phyloP scores from a whole-genome alignment of 2,888 invertebrate genomes.

The Leptinotarsa tumamoca region DNA sequence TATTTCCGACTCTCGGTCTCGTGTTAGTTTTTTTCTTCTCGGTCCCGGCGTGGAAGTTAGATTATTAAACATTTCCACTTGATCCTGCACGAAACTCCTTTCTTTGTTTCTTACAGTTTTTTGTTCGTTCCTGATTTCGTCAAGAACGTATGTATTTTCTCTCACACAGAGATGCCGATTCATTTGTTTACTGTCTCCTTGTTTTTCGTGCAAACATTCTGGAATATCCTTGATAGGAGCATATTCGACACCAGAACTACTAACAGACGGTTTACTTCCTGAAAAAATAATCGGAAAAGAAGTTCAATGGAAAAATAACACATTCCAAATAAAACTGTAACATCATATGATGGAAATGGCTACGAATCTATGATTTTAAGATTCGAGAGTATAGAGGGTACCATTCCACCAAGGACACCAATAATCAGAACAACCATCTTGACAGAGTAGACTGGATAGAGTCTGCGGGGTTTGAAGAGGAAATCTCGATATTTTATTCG shows the following conservation, averaged over 20 bases:
- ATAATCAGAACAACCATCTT: too few relatives aligned
- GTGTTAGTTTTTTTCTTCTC: slow-evolving; percentile 2
- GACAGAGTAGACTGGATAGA: too few relatives aligned
- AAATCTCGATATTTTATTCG: too few relatives aligned
- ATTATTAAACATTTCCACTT: slow-evolving; percentile 43
- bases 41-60: slow-evolving; percentile 6
- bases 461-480: too few relatives aligned
- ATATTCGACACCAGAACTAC: slow-evolving; percentile 34
- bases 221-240: slow-evolving; percentile 31
- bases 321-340: too few relatives aligned
- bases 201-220: slow-evolving; percentile 12
- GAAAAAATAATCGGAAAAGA: not conserved
- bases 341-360: too few relatives aligned
- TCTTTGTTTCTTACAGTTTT: slow-evolving; percentile 25
- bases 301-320: not conserved
- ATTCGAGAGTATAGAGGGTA: too few relatives aligned
- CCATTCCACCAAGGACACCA: too few relatives aligned
- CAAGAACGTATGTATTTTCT: slow-evolving; percentile 17
- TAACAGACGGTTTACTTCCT: slow-evolving; percentile 15
- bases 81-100: slow-evolving; percentile 41
- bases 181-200: slow-evolving; percentile 22
- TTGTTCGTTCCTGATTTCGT: slow-evolving; percentile 8
- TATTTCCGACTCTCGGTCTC: slow-evolving; percentile 16
- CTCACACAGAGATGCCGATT: slow-evolving; percentile 21
- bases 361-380: too few relatives aligned